phyloP scores from a whole-genome alignment of 2,113 vertebrate species.

The Myrmophylax atrothorax region DNA sequence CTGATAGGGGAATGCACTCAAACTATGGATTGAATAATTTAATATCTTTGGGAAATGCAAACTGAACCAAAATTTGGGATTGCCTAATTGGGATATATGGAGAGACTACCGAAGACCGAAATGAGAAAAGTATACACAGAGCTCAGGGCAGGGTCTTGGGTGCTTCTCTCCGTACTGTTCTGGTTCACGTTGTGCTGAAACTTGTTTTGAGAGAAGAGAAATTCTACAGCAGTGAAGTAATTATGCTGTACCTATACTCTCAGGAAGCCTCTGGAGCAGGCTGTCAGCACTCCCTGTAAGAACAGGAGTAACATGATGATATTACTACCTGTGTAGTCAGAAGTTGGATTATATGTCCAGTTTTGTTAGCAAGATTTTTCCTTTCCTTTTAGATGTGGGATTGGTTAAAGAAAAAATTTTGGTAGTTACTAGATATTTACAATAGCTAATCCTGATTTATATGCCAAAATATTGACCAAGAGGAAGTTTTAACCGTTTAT shows the following conservation, averaged over 20 bases:
- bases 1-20: constrained; percentile 44
- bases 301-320: constrained; percentile 64
- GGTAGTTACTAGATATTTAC: background rate
- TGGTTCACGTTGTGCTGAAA: background rate
- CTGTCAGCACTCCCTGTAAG: constrained; percentile 35
- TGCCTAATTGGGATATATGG: background rate
- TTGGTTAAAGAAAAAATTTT: background rate
- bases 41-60: constrained; percentile 74
- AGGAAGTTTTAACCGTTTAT: background rate
- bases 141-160: background rate
- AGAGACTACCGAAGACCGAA: background rate
- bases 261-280: constrained; percentile 26
- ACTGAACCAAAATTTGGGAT: constrained; percentile 43
- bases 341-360: constrained; percentile 58
- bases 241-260: constrained; percentile 63
- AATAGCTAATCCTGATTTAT: background rate
- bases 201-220: background rate
- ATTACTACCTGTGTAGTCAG: constrained; percentile 78
- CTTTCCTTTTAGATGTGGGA: background rate
- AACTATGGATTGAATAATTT: constrained; percentile 78
- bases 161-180: background rate
- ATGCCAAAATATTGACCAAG: background rate
- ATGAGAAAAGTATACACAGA: background rate
- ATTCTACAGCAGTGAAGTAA: constrained; percentile 9
- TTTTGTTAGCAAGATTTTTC: constrained; percentile 71